phyloP scores from a whole-genome alignment of 1,140 invertebrate genomes.

The Ips typographus region DNA sequence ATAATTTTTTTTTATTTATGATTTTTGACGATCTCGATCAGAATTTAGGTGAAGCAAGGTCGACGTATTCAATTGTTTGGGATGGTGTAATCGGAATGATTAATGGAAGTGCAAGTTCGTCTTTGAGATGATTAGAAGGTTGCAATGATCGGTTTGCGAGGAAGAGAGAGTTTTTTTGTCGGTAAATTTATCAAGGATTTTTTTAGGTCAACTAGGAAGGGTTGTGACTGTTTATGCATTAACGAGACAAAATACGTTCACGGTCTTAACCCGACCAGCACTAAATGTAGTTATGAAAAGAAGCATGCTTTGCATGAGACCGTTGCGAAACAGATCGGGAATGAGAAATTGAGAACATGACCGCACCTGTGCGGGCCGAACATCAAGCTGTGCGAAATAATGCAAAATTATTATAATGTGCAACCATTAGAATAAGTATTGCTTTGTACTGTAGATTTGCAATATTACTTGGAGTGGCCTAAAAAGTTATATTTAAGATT shows the following conservation, averaged over 20 bases:
- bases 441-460: conserved; percentile 9
- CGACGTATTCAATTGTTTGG: not conserved
- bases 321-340: conserved; percentile 23
- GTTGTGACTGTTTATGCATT: not conserved
- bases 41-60: not conserved
- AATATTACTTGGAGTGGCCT: conserved; percentile 2
- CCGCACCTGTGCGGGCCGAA: conserved; percentile 38
- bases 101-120: not conserved
- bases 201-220: not conserved
- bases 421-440: conserved; percentile 38
- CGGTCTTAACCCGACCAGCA: conserved; percentile 9
- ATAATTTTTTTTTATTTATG: not conserved
- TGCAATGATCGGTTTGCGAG: not conserved
- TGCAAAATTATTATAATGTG: conserved; percentile 41
- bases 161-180: not conserved
- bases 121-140: not conserved
- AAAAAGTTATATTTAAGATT: too few relatives aligned
- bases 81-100: not conserved
- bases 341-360: conserved; percentile 29
- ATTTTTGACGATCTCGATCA: not conserved
- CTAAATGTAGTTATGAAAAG: conserved; percentile 10
- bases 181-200: not conserved
- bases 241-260: conserved; percentile 1
- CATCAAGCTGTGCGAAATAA: conserved; percentile 42
- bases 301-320: conserved; percentile 11